phyloP scores from a whole-genome alignment of 2,888 invertebrate genomes.

The Labia minor region DNA sequence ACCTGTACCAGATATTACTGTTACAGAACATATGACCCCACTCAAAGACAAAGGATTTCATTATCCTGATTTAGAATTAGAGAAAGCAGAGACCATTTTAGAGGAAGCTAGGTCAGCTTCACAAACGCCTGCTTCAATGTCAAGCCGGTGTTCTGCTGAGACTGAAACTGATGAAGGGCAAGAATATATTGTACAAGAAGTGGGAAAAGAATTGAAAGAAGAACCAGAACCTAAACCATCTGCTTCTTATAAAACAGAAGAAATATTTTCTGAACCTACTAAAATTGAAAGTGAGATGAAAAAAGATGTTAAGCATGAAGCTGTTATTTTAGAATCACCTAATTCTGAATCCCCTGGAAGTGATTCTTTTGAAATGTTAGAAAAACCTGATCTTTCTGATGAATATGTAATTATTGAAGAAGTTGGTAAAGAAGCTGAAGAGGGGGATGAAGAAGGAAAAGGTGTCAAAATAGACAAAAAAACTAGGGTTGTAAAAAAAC shows the following conservation, averaged over 20 bases:
- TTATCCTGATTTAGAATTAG: slow-evolving; percentile 41
- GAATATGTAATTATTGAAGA: slow-evolving; percentile 83
- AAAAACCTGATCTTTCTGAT: slow-evolving; percentile 75
- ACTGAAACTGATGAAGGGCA: slow-evolving; percentile 48
- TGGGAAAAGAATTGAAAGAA: slow-evolving; percentile 35
- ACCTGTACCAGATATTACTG: slow-evolving; percentile 50
- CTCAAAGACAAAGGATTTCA: slow-evolving; percentile 38
- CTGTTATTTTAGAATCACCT: slow-evolving; percentile 35
- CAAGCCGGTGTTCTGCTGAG: slow-evolving; percentile 53
- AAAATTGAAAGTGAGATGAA: slow-evolving; percentile 49
- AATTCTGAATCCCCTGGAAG: slow-evolving; percentile 25
- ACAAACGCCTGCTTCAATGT: slow-evolving; percentile 44
- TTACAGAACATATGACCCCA: slow-evolving; percentile 48
- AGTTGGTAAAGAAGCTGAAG: slow-evolving; percentile 75
- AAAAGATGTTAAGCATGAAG: slow-evolving; percentile 34
- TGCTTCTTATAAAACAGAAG: slow-evolving; percentile 25
- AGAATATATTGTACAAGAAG: slow-evolving; percentile 45
- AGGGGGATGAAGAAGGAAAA: slow-evolving; percentile 72
- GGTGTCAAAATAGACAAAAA: slow-evolving; percentile 53
- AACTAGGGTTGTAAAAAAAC: slow-evolving; percentile 45
- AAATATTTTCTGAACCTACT: slow-evolving; percentile 34
- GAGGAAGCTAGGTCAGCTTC: slow-evolving; percentile 33
- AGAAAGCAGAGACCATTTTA: slow-evolving; percentile 35
- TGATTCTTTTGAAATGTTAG: slow-evolving; percentile 78
- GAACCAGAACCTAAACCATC: slow-evolving; percentile 31